Evolutionary conservation across 2,113 vertebrate species (phyloP).

Genomic region (Charadrius vociferus): DNA sequence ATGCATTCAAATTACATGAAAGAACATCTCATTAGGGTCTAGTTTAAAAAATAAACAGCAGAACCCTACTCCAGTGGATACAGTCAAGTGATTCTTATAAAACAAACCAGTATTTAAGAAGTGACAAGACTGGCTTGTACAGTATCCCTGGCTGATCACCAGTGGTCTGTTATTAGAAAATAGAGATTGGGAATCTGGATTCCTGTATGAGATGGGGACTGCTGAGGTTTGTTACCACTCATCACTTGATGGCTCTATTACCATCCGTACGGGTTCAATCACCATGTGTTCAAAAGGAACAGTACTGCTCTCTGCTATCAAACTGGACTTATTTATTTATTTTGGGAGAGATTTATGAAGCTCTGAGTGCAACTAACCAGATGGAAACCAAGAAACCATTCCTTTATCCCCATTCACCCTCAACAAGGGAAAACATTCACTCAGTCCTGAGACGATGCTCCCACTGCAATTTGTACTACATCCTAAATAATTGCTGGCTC

Average conservation of each 20-base stretch:
- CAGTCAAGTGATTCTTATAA: neutral
- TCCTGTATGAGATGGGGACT: neutral
- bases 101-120: neutral
- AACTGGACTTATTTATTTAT: neutral
- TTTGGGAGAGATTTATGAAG: slow-evolving; percentile 16
- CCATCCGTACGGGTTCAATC: neutral
- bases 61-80: neutral
- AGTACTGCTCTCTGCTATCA: neutral
- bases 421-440: slow-evolving; percentile 1
- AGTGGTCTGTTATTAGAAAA: neutral
- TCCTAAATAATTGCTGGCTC: neutral
- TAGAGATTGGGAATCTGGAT: neutral
- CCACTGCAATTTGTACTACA: neutral
- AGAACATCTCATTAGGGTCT: neutral
- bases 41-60: neutral
- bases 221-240: neutral
- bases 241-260: slow-evolving; percentile 1
- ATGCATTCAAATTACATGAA: neutral
- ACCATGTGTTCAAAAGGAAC: neutral
- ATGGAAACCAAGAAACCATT: neutral
- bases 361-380: neutral
- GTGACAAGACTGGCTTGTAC: neutral
- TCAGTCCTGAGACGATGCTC: neutral
- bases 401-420: neutral
- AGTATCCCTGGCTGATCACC: neutral